Evolutionary conservation across 1,140 invertebrate genomes (phyloP), one percentile per base, ranked within the genome.

Genomic region (Drosophila orosa): DNA sequence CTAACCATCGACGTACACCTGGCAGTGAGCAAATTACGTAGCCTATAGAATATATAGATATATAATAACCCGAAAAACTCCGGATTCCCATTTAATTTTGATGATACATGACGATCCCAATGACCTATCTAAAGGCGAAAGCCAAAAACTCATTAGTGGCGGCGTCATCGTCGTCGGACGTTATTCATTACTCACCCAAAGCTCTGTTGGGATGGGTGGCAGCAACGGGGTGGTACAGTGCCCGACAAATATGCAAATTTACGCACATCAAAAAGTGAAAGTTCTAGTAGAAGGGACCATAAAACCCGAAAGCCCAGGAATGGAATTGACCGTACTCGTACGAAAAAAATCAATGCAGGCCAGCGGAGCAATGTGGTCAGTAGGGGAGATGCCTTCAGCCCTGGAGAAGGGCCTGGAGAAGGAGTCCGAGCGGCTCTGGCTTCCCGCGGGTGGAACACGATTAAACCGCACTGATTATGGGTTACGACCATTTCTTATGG

Each of bases 261-360:
- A 87, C 69, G 75, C 83, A 86, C 62, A 62, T 71, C 76, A 65
- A 72, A 85, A 72, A 86, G 77, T 77, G 63, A 85, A 74, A 86
- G 81, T 63, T 63, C 59, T 52, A 48, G 69, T 17, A 17, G 47
- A 48, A 66, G 48, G 25, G 42, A 35, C 68, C 61, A 77, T 82
- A 74, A 81, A 77, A 59, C 42, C 40, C 48, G 48, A 66, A 67
- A 78, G 65, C 75, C n/a, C 19, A 63, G 59, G 50, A 65, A 47
- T 37, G 47, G 27, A 13, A 31, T 13, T 13, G 29, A 33, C 13
- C n/a, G 54, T 66, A 81, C 44, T 50, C 27, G 17, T 9, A 66
- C 17, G 31, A 24, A 84, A 79, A 77, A 87, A 83, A 87, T 87
- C 84, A 87, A 87, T 89, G 80, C 44, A 45, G 39, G 42, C 45